Evolutionary conservation across 2,113 vertebrate genomes (phyloP).

Genomic region (Eudyptes chrysolophus): DNA sequence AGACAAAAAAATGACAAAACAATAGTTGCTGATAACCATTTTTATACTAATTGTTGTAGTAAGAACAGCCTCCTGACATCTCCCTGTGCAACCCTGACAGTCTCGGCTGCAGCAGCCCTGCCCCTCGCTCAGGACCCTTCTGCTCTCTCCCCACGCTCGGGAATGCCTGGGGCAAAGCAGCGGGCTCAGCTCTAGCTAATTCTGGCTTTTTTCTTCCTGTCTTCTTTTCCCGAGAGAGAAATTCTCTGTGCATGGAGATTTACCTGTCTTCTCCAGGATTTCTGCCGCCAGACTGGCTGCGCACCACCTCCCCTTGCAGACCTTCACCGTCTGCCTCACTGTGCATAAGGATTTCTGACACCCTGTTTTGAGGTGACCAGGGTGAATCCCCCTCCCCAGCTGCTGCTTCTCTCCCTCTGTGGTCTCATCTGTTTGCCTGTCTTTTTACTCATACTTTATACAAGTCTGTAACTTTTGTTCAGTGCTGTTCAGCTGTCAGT

Average conservation of each 20-base stretch:
- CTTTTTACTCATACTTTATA: neutral
- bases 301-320: neutral
- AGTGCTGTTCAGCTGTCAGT: neutral
- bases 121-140: neutral
- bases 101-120: neutral
- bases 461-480: neutral
- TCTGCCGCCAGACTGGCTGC: neutral
- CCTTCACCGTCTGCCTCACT: neutral
- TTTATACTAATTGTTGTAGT: neutral
- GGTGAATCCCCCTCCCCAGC: neutral
- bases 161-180: neutral
- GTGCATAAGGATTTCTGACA: neutral
- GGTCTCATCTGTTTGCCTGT: neutral
- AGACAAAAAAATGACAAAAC: neutral
- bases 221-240: neutral
- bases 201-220: neutral
- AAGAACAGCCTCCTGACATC: neutral
- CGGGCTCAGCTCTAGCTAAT: neutral
- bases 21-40: neutral
- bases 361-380: neutral
- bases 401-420: neutral
- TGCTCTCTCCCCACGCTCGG: accelerated
- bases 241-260: neutral
- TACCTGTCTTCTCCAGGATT: neutral
- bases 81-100: accelerated